Evolutionary conservation across 2,113 vertebrate genomes (phyloP), one percentile per base, ranked within the genome.

Genomic region (Sinocyclocheilus rhinocerous): DNA sequence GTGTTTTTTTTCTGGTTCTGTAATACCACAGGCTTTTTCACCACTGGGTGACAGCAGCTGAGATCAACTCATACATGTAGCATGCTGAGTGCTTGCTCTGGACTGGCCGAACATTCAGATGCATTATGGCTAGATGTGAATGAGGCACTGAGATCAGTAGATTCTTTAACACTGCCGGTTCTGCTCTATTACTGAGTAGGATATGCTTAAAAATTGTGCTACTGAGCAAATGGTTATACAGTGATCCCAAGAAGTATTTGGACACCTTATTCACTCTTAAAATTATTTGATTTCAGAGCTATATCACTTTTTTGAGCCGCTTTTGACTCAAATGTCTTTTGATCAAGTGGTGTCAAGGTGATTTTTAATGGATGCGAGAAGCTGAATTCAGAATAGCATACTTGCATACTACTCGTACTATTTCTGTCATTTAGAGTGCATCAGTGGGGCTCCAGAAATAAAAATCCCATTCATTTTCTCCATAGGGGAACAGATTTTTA

Each of bases 11-110:
- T 42, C 33, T 1, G n/a, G 55, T 67, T 57, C 45, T 79, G 48
- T 87, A 81, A 52, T 81, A 67, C 61, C 22, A 22, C 52, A 63
- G 52, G 15, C 36, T 73, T 83, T 86, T 76, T 42, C 52, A 72
- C n/a, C 48, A 63, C 72, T 42, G 33, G 39, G 18, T 9, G 24
- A 61, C 52, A 24, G 22, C 67, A 86, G 83, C 42, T 42, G 39
- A 79, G 75, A 88, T 86, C 52, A 80, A 84, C 84, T 45, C 76
- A 2, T 42, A 50, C 12, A 76, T 76, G 73, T 76, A 76, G 70
- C 70, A 16, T 39, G 22, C 67, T 18, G 65, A 4, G 12, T 20
- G 1, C 26, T 57, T 20, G 1, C 22, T 59, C 11, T 13, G 9
- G 42, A 76, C 39, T 29, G 45, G 9, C 33, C 11, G 39, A 48